Percentiles rank a stretch among this genome's conserved stretches.
These are phyloP conservation scores for Rhynchopsitta pachyrhyncha DNA, from an alignment of 2,113 vertebrate species.

Conservation along the genomic window DNA sequence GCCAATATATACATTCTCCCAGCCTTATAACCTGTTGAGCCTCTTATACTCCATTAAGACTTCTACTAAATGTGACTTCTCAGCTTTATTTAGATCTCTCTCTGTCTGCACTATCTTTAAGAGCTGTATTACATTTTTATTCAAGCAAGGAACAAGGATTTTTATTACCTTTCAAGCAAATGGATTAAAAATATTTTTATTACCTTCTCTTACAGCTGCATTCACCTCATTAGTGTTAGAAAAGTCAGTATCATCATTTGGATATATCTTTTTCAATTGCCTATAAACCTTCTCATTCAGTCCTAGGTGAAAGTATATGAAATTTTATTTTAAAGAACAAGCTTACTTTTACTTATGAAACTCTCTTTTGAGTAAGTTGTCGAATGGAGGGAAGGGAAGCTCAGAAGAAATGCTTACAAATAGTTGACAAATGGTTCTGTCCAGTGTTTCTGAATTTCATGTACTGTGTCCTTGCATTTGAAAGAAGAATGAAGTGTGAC, in stretches of 20 bases:
- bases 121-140: neutral
- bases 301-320: neutral
- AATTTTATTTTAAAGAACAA: neutral
- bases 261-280: neutral
- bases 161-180: slow-evolving; percentile 35
- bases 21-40: neutral
- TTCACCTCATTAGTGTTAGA: neutral
- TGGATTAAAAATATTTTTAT: slow-evolving; percentile 37
- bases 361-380: neutral
- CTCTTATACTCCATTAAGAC: neutral
- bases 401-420: neutral
- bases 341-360: neutral
- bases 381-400: neutral
- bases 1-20: neutral
- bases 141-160: neutral
- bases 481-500: neutral
- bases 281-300: neutral
- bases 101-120: neutral
- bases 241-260: neutral
- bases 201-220: neutral
- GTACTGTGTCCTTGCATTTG: neutral
- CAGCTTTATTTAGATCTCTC: neutral
- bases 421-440: neutral
- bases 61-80: neutral
- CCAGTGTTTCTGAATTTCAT: neutral